phyloP scores from a whole-genome alignment of 2,888 invertebrate species.

The Chrysolina americana region DNA sequence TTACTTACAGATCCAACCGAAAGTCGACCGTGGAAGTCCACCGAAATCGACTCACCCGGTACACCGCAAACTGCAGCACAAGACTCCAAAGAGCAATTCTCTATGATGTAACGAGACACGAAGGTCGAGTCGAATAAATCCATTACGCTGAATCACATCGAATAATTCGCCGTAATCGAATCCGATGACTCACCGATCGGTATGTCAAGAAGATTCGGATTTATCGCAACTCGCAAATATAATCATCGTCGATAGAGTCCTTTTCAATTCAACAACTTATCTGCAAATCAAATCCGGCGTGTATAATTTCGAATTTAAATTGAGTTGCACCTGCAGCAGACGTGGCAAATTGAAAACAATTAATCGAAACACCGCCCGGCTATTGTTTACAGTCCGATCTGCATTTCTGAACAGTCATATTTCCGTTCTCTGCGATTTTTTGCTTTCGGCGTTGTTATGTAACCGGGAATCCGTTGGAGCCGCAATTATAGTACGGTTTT shows the following conservation, averaged over 20 bases:
- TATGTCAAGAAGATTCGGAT: background rate
- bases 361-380: conserved; percentile 8
- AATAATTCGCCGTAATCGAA: background rate
- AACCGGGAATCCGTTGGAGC: background rate
- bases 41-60: background rate
- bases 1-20: too few species aligned
- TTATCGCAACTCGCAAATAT: conserved; percentile 2
- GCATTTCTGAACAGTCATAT: conserved; percentile 15
- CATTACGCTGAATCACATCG: conserved; percentile 5
- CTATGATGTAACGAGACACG: conserved; percentile 6
- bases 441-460: conserved; percentile 7
- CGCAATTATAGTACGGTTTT: background rate
- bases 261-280: background rate
- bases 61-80: background rate
- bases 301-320: conserved; percentile 15
- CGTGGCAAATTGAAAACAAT: conserved; percentile 19
- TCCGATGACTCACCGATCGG: background rate
- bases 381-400: conserved; percentile 11
- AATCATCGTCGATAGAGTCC: background rate
- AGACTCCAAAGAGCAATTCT: conserved; percentile 6
- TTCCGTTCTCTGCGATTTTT: conserved; percentile 12
- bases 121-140: background rate
- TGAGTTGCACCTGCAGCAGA: conserved; percentile 19
- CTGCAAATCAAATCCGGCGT: conserved; percentile 22
- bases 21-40: too few species aligned